A percentile compares a stretch with the other conserved stretches of the same genome.
These are phyloP conservation scores for Teinopalpus imperialis DNA, from an alignment of 2,888 invertebrate species.

Conservation along the genomic window DNA sequence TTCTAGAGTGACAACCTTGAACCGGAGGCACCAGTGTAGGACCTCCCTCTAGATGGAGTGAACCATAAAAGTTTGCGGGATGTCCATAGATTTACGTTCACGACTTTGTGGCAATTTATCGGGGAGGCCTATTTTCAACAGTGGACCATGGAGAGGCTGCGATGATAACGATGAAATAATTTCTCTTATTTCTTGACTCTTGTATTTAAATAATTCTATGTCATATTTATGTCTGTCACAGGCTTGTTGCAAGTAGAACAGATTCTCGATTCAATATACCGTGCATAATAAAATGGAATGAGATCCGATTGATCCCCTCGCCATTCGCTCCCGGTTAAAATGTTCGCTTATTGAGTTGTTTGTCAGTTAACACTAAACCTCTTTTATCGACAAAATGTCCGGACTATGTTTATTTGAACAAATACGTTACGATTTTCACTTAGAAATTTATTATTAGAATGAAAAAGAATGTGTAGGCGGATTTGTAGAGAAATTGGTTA, in stretches of 20 bases:
- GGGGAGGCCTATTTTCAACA: too few relatives aligned
- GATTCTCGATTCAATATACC: constrained; percentile 20
- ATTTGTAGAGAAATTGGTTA: too few relatives aligned
- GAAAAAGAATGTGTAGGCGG: too few relatives aligned
- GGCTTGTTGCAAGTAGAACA: background rate
- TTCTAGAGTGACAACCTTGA: too few relatives aligned
- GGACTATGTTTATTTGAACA: constrained; percentile 15
- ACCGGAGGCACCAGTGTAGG: too few relatives aligned
- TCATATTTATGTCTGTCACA: background rate
- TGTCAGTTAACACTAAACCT: constrained; percentile 29
- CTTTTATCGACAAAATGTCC: constrained; percentile 26
- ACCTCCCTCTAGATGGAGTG: too few relatives aligned
- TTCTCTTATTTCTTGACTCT: too few relatives aligned
- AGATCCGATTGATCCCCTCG: constrained; percentile 22
- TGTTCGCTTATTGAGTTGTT: constrained; percentile 43
- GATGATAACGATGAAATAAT: too few relatives aligned
- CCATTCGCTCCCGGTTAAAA: constrained; percentile 28
- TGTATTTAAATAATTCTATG: background rate
- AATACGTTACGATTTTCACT: background rate
- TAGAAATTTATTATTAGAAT: background rate
- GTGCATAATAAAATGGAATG: constrained; percentile 27
- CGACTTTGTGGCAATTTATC: too few relatives aligned
- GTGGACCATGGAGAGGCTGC: too few relatives aligned
- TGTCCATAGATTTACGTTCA: too few relatives aligned
- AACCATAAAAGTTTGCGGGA: too few relatives aligned